These are phyloP conservation scores for Drosophila nasuta DNA, from an alignment of 1,140 invertebrate genomes.

Conservation along the genomic window DNA sequence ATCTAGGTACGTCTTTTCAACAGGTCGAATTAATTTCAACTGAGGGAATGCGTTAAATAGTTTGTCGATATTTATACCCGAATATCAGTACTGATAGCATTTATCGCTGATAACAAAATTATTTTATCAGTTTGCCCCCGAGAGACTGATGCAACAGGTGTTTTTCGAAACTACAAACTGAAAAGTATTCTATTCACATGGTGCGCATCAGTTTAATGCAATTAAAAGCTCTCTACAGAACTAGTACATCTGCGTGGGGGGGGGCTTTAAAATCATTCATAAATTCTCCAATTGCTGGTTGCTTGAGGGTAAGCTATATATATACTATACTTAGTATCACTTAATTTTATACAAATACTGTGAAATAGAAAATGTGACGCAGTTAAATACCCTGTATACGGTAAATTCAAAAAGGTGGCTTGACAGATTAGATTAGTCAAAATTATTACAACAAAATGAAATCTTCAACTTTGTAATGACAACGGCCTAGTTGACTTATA, in stretches of 20 bases:
- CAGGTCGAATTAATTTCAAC: conserved; percentile 25
- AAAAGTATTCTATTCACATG: neutral
- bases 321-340: conserved; percentile 2
- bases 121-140: conserved; percentile 29
- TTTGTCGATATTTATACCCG: conserved; percentile 33
- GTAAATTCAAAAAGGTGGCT: neutral
- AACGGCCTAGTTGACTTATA: too few species aligned
- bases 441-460: too few species aligned
- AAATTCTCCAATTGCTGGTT: neutral
- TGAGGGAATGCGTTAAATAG: conserved; percentile 23
- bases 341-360: neutral
- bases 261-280: conserved; percentile 1
- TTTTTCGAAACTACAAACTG: neutral
- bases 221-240: neutral
- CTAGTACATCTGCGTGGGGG: neutral
- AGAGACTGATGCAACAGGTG: neutral
- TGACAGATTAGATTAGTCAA: too few species aligned
- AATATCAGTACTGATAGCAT: neutral
- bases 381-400: neutral
- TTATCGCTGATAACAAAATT: conserved; percentile 23
- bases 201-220: neutral
- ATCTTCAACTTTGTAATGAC: too few species aligned
- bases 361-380: conserved; percentile 14
- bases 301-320: neutral
- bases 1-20: conserved; percentile 8